Percentiles rank a stretch among this genome's conserved stretches.
These are phyloP conservation scores for Ovibos moschatus DNA, from an alignment of 2,113 vertebrate species.

Conservation along the genomic window DNA sequence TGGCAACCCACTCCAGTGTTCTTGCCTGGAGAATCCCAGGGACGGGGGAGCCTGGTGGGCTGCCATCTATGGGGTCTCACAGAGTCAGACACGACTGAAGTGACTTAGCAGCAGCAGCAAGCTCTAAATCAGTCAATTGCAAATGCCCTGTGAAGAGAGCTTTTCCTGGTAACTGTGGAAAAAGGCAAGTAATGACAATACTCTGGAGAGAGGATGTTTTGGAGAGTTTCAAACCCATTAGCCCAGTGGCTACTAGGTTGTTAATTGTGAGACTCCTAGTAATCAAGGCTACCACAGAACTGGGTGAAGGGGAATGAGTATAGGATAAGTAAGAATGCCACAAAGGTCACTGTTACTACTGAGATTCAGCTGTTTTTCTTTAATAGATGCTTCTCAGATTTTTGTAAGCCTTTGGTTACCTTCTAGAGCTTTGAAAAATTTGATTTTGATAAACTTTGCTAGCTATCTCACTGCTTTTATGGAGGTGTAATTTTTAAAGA, in stretches of 20 bases:
- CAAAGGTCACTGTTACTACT: neutral
- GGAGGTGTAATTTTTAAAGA: neutral
- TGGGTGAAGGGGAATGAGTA: neutral
- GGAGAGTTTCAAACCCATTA: neutral
- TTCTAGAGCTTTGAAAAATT: neutral
- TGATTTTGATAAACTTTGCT: neutral
- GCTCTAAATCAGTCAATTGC: neutral
- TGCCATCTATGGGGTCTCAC: rapidly evolving
- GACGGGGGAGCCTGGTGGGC: no score
- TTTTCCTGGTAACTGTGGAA: neutral
- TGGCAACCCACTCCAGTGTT: no score
- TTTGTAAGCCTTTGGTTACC: neutral
- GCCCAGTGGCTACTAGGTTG: neutral
- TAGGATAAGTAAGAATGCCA: neutral
- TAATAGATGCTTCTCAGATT: neutral
- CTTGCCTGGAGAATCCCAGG: no score
- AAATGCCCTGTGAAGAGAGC: neutral
- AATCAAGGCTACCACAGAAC: neutral
- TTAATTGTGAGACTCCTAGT: neutral
- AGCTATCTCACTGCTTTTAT: neutral
- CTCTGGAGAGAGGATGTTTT: neutral
- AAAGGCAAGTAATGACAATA: neutral
- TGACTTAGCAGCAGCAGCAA: neutral
- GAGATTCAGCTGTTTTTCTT: neutral
- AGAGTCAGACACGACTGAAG: no score